A percentile compares a stretch with the other conserved stretches of the same genome.
Evolutionary conservation across 2,797 vertebrate species (phyloP).

Genomic region (Protonibea diacanthus): DNA sequence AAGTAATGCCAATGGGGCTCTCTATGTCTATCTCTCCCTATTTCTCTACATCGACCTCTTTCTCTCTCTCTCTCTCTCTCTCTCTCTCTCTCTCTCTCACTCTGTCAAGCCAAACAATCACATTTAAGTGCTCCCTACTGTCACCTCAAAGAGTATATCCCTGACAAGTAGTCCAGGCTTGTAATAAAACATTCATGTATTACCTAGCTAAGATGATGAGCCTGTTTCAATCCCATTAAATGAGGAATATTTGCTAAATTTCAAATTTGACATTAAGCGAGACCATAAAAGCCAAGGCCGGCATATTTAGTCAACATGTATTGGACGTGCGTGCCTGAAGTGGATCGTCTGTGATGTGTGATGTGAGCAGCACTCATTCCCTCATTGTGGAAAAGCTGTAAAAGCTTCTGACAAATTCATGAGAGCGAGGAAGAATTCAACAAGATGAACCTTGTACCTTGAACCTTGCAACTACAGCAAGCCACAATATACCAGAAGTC

Average conservation of each 20-base stretch:
- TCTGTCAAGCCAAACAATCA: conserved; percentile 66
- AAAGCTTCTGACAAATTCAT: background rate
- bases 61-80: background rate
- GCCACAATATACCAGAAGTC: background rate
- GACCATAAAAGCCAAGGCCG: conserved; percentile 29
- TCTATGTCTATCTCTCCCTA: conserved; percentile 31
- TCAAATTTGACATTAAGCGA: conserved; percentile 14
- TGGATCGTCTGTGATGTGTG: background rate
- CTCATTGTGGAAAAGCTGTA: background rate
- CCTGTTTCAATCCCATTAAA: conserved; percentile 51
- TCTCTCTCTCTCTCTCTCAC: conserved; percentile 16
- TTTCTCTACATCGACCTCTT: background rate
- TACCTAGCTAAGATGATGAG: conserved; percentile 24
- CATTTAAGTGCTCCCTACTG: conserved; percentile 55
- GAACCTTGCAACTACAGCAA: background rate
- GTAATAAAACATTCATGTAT: conserved; percentile 42
- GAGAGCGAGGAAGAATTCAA: background rate
- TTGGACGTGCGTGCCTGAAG: background rate
- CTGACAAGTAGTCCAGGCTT: conserved; percentile 26
- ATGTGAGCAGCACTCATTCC: background rate
- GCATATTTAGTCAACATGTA: conserved; percentile 4
- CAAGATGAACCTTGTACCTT: background rate
- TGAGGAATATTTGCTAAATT: conserved; percentile 26
- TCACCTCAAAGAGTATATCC: conserved; percentile 46
- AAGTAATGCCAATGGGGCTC: conserved; percentile 59